These are phyloP conservation scores for Myiozetetes cayanensis DNA, from an alignment of 2,113 vertebrate species.

Conservation along the genomic window DNA sequence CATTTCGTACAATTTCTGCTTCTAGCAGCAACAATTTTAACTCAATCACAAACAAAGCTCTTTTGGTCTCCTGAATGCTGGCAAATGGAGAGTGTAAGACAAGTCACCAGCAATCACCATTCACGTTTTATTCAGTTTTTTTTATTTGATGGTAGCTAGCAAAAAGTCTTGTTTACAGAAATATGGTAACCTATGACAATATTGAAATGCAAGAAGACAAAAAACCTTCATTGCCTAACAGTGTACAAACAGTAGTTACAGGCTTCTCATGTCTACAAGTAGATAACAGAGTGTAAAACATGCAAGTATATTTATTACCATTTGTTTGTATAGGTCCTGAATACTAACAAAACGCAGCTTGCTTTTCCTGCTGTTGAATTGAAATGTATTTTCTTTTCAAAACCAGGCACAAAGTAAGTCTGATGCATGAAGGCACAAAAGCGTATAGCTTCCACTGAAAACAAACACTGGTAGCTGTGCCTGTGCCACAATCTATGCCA, in stretches of 20 bases:
- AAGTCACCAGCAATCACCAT: background rate
- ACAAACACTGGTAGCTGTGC: background rate
- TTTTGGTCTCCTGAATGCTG: background rate
- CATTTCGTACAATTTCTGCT: background rate
- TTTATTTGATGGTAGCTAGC: background rate
- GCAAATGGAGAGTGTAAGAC: background rate
- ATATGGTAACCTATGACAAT: background rate
- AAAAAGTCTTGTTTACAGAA: background rate
- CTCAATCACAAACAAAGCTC: background rate
- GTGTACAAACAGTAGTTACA: background rate
- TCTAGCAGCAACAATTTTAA: background rate
- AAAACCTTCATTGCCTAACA: background rate
- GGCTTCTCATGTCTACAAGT: background rate
- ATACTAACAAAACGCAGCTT: accelerated
- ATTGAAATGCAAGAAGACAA: background rate
- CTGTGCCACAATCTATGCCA: background rate
- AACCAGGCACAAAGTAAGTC: background rate
- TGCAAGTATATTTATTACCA: background rate
- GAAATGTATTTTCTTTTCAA: background rate
- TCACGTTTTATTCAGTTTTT: background rate
- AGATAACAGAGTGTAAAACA: background rate
- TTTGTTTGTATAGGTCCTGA: background rate
- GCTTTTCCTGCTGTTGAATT: background rate
- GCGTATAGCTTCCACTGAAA: background rate
- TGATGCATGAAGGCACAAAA: background rate